These are phyloP conservation scores for Aphaenogaster floridana DNA, from an alignment of 1,140 invertebrate species.

Conservation along the genomic window DNA sequence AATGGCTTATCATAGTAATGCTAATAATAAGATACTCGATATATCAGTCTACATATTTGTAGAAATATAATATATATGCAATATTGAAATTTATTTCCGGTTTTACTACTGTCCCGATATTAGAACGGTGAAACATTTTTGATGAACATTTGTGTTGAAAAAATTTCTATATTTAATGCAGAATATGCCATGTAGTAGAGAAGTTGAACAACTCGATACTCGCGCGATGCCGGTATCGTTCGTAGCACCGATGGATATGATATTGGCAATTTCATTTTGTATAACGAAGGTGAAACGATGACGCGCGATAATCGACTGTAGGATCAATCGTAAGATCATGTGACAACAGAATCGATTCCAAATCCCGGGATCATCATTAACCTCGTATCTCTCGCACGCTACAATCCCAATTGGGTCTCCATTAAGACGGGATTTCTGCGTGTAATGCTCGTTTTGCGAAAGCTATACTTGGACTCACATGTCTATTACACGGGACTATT, in stretches of 20 bases:
- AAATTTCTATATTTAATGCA: background rate
- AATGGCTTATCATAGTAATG: background rate
- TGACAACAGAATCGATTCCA: background rate
- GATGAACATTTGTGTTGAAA: background rate
- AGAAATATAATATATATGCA: constrained; percentile 1
- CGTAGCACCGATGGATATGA: background rate
- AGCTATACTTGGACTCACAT: constrained; percentile 21
- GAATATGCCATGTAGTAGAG: background rate
- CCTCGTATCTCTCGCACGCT: background rate
- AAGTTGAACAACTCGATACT: background rate
- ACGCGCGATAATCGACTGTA: background rate
- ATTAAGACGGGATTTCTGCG: constrained; percentile 18
- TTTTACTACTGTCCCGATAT: background rate
- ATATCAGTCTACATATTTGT: background rate
- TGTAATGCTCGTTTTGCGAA: constrained; percentile 4
- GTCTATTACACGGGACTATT: constrained; percentile 3
- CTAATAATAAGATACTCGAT: background rate
- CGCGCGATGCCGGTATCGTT: background rate
- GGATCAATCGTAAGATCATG: background rate
- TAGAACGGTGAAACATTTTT: background rate
- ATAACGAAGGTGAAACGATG: background rate
- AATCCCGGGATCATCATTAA: background rate
- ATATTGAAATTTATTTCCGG: background rate
- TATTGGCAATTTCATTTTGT: no score
- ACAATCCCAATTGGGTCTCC: background rate